Evolutionary conservation across 2,113 vertebrate species (phyloP).

Genomic region (Oxygymnocypris stewartii): DNA sequence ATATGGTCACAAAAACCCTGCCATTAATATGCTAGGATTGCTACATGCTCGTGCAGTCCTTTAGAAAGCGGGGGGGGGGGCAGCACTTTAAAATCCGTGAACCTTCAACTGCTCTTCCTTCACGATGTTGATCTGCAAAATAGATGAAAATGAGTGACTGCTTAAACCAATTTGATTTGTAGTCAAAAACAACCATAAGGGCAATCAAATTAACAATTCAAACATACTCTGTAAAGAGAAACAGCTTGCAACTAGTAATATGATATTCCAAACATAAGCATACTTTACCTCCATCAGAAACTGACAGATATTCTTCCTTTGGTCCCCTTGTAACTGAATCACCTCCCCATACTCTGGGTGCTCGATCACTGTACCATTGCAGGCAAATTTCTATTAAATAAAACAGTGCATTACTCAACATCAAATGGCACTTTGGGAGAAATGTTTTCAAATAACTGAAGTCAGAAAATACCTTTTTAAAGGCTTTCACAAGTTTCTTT

Average conservation of each 20-base stretch:
- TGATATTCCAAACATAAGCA: background rate
- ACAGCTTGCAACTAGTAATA: background rate
- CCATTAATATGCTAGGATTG: slow-evolving; percentile 7
- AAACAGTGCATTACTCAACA: background rate
- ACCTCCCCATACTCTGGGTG: slow-evolving; percentile 97
- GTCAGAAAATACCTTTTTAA: slow-evolving; percentile 80
- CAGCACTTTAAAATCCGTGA: slow-evolving; percentile 80
- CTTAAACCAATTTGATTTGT: background rate
- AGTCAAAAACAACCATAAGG: background rate
- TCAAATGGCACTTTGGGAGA: background rate
- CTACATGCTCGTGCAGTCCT: slow-evolving; percentile 37
- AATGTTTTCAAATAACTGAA: background rate
- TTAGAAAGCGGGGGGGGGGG: slow-evolving; percentile 18
- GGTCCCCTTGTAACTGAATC: slow-evolving; percentile 94
- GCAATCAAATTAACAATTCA: too few species aligned
- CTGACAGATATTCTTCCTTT: slow-evolving; percentile 93
- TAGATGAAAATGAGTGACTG: background rate
- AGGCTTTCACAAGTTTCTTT: slow-evolving; percentile 90
- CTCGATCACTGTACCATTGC: slow-evolving; percentile 96
- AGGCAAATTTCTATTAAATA: slow-evolving; percentile 81
- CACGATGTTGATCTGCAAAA: slow-evolving; percentile 73
- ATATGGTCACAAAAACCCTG: slow-evolving; percentile 23
- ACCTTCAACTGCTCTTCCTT: slow-evolving; percentile 90
- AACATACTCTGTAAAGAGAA: background rate
- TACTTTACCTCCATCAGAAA: slow-evolving; percentile 85